Evolutionary conservation across 92 coral and sea anemone species (phyloP).

Genomic region (Palythoa grandis): DNA sequence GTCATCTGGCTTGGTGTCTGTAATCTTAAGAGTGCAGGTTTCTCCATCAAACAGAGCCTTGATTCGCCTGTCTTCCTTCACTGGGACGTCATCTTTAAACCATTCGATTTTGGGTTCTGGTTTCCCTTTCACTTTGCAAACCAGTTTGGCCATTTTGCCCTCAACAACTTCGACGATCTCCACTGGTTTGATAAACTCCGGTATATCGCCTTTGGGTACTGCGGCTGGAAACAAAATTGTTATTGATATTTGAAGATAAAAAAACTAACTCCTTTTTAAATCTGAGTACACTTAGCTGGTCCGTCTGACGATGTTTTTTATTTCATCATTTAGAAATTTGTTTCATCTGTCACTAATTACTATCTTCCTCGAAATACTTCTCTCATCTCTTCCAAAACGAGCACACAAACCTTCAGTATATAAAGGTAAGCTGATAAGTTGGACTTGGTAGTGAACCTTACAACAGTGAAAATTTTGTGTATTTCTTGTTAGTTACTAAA

Average conservation of each 20-base stretch:
- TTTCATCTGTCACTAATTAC: no score
- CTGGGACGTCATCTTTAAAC: conserved; percentile 78
- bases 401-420: no score
- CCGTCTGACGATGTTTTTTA: no score
- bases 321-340: no score
- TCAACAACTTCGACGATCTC: conserved; percentile 75
- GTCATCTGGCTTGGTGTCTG: conserved; percentile 73
- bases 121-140: conserved; percentile 72
- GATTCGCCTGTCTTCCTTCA: conserved; percentile 71
- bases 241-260: neutral
- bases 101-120: conserved; percentile 88
- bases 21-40: conserved; percentile 69
- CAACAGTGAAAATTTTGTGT: no score
- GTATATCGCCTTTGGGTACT: conserved; percentile 69
- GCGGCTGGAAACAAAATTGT: conserved; percentile 37
- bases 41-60: conserved; percentile 76
- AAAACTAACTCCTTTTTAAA: neutral
- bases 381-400: no score
- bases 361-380: no score
- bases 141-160: conserved; percentile 79
- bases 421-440: no score
- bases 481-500: no score
- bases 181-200: conserved; percentile 73
- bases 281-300: neutral
- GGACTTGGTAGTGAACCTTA: no score